Evolutionary conservation across 2,888 invertebrate genomes (phyloP).

Genomic region (Lasioglossum marginatum): DNA sequence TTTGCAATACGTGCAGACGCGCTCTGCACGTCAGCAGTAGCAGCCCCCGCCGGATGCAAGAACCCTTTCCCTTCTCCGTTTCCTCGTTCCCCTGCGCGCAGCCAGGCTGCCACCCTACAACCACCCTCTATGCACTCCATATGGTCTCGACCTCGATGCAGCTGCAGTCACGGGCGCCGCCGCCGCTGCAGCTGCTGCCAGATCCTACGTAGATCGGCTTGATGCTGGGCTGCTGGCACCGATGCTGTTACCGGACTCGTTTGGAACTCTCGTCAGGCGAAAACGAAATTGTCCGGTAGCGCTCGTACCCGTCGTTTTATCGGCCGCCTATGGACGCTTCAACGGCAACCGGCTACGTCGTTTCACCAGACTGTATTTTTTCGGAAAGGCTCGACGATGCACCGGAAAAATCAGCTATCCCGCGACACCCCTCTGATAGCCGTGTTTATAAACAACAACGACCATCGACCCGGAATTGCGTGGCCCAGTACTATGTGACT

Average conservation of each 20-base stretch:
- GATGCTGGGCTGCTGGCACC: slow-evolving; percentile 57
- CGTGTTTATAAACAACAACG: background rate
- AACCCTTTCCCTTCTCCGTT: slow-evolving; percentile 35
- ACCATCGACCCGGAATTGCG: background rate
- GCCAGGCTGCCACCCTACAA: background rate
- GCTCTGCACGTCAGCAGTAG: slow-evolving; percentile 67
- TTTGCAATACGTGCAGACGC: slow-evolving; percentile 70
- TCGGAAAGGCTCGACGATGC: background rate
- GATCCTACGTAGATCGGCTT: slow-evolving; percentile 61
- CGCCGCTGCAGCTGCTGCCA: slow-evolving; percentile 69
- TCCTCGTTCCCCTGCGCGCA: background rate
- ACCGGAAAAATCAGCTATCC: background rate
- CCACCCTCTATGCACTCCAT: slow-evolving; percentile 4
- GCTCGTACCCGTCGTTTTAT: slow-evolving; percentile 70
- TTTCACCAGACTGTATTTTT: slow-evolving; percentile 32
- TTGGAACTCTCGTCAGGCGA: slow-evolving; percentile 75
- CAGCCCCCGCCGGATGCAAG: slow-evolving; percentile 67
- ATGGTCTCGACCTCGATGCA: slow-evolving; percentile 63
- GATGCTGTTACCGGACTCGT: slow-evolving; percentile 67
- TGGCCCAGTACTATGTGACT: no score
- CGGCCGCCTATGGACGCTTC: slow-evolving; percentile 53
- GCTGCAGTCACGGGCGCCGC: slow-evolving; percentile 60
- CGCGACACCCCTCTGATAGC: background rate
- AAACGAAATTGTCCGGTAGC: slow-evolving; percentile 74
- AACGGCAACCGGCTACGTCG: slow-evolving; percentile 12